Base-by-base conservation (phyloP, 2,113 vertebrate species). In the Columba janthina region DNA sequence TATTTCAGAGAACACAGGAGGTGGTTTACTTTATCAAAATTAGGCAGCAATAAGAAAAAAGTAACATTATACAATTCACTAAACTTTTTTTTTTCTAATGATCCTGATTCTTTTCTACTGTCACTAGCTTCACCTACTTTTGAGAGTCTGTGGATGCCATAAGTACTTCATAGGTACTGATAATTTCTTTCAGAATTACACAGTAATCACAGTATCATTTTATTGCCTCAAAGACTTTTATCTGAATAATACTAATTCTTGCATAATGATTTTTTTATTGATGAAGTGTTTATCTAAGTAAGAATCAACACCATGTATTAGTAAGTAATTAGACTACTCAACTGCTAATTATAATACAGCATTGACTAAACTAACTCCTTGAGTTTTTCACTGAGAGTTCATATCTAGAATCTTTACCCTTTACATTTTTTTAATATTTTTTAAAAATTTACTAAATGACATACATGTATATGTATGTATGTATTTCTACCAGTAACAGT, bases 241-340 rank as follows among this genome's bases (percentile, higher is more conserved):
- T 85, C 74, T 88, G 71, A 44, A 67, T 79, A 12, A 31, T 50
- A 62, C 32, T 64, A 93, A 92, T 75, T 38, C 53, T 92, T 75
- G 18, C 13, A 60, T 71, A 78, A 93, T 29, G 4, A 26, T 15
- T 36, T 76, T 66, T 82, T 82, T 29, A 76, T 83, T 73, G 71
- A 46, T 40, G 75, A 71, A 60, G 6, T 25, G 17, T 88, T 90
- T 94, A 18, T 64, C 74, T 75, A 72, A 78, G 40, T 74, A 48
- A 79, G 42, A 85, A 72, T 69, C 83, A 83, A 69, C 40, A 65
- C 13, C 9, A 16, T 14, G 5, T 48, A 60, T 72, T 76, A 71
- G 38, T 42, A 88, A 90, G 67, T 51, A 58, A 60, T 57, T 29
- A 71, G 38, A 56, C 15, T 34, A 71, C 31, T 81, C 60, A 92